Base-by-base conservation (phyloP, 1,140 invertebrate genomes). In the Drosophila suzukii region DNA sequence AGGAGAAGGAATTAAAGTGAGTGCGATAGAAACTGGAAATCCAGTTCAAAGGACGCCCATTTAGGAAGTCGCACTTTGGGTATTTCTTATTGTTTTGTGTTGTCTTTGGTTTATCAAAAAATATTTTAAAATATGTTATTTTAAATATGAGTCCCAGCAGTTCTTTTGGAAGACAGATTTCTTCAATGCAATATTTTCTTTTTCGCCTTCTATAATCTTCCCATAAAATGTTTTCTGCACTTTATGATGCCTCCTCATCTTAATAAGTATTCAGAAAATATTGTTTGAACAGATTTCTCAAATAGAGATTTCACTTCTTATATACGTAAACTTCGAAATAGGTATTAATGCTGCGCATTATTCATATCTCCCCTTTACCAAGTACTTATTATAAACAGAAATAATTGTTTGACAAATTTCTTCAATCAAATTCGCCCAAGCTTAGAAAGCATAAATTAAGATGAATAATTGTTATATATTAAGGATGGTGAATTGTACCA, bases 1-100 rank as follows among this genome's bases (percentile, higher is more conserved):
- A 78, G 38, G 85, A 92, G 54, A 83, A 80, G 46, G 85, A 92
- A 49, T 61, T 74, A 49, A 73, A 88, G 91, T 91, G 73, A 85
- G 77, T 79, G 53, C 41, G 39, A 46, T 70, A 11, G 17, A 44
- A 41, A 34, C 34, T 49, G 46, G 17, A 38, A 10, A 10, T 3
- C 15, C 36, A 62, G 38, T 27, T 39, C 20, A 11, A 17, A 51
- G 62, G 57, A 65, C 11, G 36, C 44, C 27, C 36, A 50, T 66
- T 66, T 65, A 66, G n/a, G 12, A 24, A 47, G 32, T 51, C 59
- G 62, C 60, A 62, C 30, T 17, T 11, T 39, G 53, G 3, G 57
- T 61, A 32, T 7, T 4, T 41, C 3, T 39, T 38, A 62, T 59
- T 66, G 55, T 20, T 38, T 47, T 47, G 15, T 15, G 7, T 13